Base-by-base conservation (phyloP, 2,113 vertebrate species). In the Ciconia maguari region DNA sequence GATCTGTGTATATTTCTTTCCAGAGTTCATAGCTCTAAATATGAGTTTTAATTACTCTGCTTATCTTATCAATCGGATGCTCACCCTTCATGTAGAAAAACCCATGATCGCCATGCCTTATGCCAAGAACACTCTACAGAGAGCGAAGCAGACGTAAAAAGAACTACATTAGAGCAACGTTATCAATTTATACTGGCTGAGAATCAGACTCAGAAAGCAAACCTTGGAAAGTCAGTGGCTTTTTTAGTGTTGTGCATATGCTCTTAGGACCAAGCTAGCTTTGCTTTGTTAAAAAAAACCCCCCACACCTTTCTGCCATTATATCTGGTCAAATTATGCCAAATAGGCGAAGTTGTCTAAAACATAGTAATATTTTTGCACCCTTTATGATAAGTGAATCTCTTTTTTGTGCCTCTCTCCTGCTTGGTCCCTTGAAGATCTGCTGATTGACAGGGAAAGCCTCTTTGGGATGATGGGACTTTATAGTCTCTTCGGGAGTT, bases 101-200 rank as follows among this genome's bases (percentile, higher is more conserved):
- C 6, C 46, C 19, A 3, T 0, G 0, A 20, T 30, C 0, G 0
- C 69, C 17, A 3, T 32, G 30, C 36, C 49, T 9, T 26, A 11
- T 58, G 57, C 41, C 0, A 2, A 32, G 66, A 58, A 9, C 7
- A 0, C 71, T 12, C 41, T 60, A 12, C 57, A 27, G 86, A 68
- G 54, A 62, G 61, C 2, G 9, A 60, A 65, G 58, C 62, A 80
- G 29, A 64, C 11, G 5, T 69, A 0, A 41, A 83, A 82, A 66
- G 70, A 80, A 7, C 19, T 48, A 10, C 51, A 65, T 48, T 75
- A 90, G 54, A 93, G 66, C 70, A 70, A 9, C 52, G 15, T 70
- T 48, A 62, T 38, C 78, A 46, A 19, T 85, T 95, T 83, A 77
- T 54, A 38, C 44, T 70, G 85, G 66, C 78, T 83, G 62, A 76